Base-by-base conservation (phyloP, 1,140 invertebrate species). In the Bilobella aurantiaca region DNA sequence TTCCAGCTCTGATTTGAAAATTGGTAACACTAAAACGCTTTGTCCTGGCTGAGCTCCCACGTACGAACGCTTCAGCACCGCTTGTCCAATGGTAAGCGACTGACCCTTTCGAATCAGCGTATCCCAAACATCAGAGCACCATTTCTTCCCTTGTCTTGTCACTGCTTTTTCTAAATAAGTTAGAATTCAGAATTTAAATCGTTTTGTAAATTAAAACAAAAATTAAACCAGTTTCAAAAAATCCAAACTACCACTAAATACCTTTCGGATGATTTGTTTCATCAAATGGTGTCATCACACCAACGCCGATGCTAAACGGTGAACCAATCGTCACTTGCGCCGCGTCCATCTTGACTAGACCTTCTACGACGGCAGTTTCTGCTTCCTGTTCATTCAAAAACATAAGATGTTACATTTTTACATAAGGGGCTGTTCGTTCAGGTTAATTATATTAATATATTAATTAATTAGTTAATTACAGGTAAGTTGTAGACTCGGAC, bases 41-140 rank as follows among this genome's bases (percentile, higher is more conserved):
- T 73, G 71, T 18, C 71, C 71, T 23, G 71, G 71, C 49, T 73
- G 71, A 3, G 71, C 71, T 46, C 71, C 71, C 21, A 73, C 71
- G 31, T 73, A 73, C 16, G 68, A 63, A 32, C 71, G 59, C 65
- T 67, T 68, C 27, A 68, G 37, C 18, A 73, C 59, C 1, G 66
- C 60, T 46, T 63, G 25, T 25, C 68, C 68, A 23, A 73, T 16
- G 49, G 70, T 69, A 21, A 73, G 27, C 56, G 68, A 63, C 64
- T 73, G 68, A 23, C 62, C 71, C 21, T 58, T 56, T 63, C 37
- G 67, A 28, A 73, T 68, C 34, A 69, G 31, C 29, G 64, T 60
- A 34, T 72, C 71, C 65, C 65, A 72, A 1, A 67, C 68, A 59
- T 72, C 71, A 3, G 66, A 64, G 59, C 71, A 73, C 71, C 71